Base-by-base conservation (phyloP, 2,888 invertebrate species). In the Ochlodes sylvanus region DNA sequence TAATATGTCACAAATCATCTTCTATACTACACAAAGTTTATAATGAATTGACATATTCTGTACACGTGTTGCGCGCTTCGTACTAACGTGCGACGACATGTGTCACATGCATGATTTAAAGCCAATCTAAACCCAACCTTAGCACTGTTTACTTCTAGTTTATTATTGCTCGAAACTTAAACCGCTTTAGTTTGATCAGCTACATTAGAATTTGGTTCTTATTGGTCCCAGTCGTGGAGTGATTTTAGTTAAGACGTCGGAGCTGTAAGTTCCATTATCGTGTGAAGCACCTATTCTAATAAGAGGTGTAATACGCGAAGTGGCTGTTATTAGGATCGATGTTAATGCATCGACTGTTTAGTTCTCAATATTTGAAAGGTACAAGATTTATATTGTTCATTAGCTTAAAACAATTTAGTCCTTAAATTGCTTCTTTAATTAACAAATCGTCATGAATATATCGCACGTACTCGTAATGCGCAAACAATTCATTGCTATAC, bases 1-100 rank as follows among this genome's bases (percentile, higher is more conserved):
- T 90, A 90, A 89, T 89, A 89, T 89, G 92, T 91, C 92, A 92
- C 92, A 91, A 92, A 92, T 92, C 92, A 91, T 92, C 90, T 84
- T 80, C 84, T 81, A 82, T 79, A 79, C 81, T 81, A 85, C 88
- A 89, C 89, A 88, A 92, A 92, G 89, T 92, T 92, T 90, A 86
- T 92, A 92, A 92, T 92, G 90, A 91, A 92, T 92, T 92, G 92
- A 92, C 90, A 88, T 90, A 92, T 92, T 92, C 92, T 80, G 80
- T 85, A 89, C 92, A 92, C 90, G 90, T 92, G 92, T 80, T 83
- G 75, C 78, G 71, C 70, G 77, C 77, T 75, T 72, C 76, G 76
- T 75, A 79, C 79, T 75, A 76, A 76, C 73, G 75, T 74, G 72
- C 68, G 54, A 65, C 73, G 75, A 78, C 78, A 74, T 75, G 74